Evolutionary conservation across 2,888 invertebrate species (phyloP), one percentile per base, ranked within the genome.

Genomic region (Drosophila anomalipes): DNA sequence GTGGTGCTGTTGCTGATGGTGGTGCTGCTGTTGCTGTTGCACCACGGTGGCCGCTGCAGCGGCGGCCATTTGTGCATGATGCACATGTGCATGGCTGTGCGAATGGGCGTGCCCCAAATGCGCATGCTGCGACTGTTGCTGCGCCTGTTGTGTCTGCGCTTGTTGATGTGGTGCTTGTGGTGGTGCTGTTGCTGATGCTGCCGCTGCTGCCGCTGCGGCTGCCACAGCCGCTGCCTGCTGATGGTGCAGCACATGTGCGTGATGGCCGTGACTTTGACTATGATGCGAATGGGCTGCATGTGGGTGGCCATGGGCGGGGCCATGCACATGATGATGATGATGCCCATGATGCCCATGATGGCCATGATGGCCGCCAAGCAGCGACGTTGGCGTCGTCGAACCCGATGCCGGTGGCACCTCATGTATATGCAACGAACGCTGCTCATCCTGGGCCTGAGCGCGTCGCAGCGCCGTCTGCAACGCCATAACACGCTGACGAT

Each of bases 401-500:
- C 70, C 93, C 73, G 94, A 94, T 33, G 93, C 94, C 76, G 94
- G 94, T 47, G 94, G 94, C 74, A 94, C 83, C 63, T 95, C 95
- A n/a, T 94, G 94, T 41, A 93, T 86, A 30, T 94, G 94, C 59
- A 91, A 92, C 78, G 95, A 94, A 7, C 95, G 93, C 59, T 95
- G 95, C 92, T 97, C 97, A 91, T 97, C 97, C 94, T 97, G 97
- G 62, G 97, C 97, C 93, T 97, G 97, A 53, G 97, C 97, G 59
- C 98, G 95, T 58, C 97, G 93, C 80, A 97, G 92, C 0, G 98
- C 97, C 33, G 97, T 98, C 94, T 98, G 97, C 91, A 95, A 94
- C 70, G 98, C 98, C 98, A 98, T 98, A 69, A 98, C 97, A 26
- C 96, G 94, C 94, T 98, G 98, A 56, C 98, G 94, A 91, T 98